Evolutionary conservation across 2,113 vertebrate species (phyloP).

Genomic region (Myodes glareolus): DNA sequence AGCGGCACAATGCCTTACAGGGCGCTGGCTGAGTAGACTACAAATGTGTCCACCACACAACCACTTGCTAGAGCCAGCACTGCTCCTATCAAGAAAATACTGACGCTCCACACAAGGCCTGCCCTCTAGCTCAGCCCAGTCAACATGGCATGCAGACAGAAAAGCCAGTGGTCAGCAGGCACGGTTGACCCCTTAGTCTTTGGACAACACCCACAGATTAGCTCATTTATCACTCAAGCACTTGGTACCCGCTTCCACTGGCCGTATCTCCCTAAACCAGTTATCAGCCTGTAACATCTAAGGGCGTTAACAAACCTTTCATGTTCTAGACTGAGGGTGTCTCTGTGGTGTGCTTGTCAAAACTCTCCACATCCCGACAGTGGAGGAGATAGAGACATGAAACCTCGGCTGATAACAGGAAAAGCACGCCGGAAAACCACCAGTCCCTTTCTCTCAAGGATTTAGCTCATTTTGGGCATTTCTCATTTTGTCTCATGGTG

Average conservation of each 20-base stretch:
- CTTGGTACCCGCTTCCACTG: background rate
- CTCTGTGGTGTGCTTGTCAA: background rate
- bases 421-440: rapidly evolving
- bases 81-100: slow-evolving; percentile 69
- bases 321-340: no score
- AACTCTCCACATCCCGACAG: no score
- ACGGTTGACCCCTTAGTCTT: background rate
- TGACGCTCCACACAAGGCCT: background rate
- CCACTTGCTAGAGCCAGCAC: slow-evolving; percentile 72
- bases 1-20: slow-evolving; percentile 82
- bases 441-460: rapidly evolving
- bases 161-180: background rate
- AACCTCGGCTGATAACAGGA: background rate
- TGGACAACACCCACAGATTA: background rate
- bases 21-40: slow-evolving; percentile 75
- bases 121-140: rapidly evolving
- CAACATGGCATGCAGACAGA: background rate
- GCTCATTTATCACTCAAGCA: background rate
- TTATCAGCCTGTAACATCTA: background rate
- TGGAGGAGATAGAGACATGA: background rate
- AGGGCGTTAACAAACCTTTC: background rate
- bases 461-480: no score
- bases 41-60: slow-evolving; percentile 73
- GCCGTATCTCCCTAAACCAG: background rate
- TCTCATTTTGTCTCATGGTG: background rate